A percentile compares a stretch with the other conserved stretches of the same genome.
Evolutionary conservation across 2,888 invertebrate species (phyloP).

Genomic region (Parnassius mnemosyne): DNA sequence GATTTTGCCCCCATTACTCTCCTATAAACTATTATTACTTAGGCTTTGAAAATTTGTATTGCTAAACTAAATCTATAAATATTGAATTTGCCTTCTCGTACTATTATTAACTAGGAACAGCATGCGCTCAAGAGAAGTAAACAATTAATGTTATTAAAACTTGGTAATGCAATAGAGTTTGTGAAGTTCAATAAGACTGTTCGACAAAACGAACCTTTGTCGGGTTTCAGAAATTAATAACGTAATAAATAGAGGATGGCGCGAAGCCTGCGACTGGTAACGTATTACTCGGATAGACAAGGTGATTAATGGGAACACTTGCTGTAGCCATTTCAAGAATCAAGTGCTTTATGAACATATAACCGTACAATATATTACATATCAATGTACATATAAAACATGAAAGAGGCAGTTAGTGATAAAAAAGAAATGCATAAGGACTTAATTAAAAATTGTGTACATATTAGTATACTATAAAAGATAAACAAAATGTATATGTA

Average conservation of each 20-base stretch:
- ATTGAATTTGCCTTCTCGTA: conserved; percentile 41
- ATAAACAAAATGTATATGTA: conserved; percentile 7
- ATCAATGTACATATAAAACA: background rate
- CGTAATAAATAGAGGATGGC: conserved; percentile 71
- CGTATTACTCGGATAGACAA: conserved; percentile 70
- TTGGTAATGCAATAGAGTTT: conserved; percentile 60
- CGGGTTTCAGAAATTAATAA: conserved; percentile 74
- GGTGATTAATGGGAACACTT: conserved; percentile 68
- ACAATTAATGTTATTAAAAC: conserved; percentile 76
- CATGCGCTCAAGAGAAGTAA: conserved; percentile 65
- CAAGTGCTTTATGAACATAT: conserved; percentile 29
- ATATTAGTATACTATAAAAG: background rate
- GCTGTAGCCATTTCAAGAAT: conserved; percentile 52
- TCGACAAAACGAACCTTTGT: conserved; percentile 53
- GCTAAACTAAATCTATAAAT: conserved; percentile 40
- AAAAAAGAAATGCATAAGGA: background rate
- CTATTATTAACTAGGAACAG: conserved; percentile 59
- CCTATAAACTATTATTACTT: conserved; percentile 42
- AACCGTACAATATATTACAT: background rate
- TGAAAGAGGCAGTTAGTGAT: background rate
- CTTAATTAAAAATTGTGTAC: background rate
- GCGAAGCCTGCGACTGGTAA: conserved; percentile 69
- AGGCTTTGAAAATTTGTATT: conserved; percentile 38
- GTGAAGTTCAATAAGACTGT: conserved; percentile 57
- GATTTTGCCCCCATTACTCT: conserved; percentile 44